These are phyloP conservation scores for Eclectus roratus DNA, from an alignment of 2,113 vertebrate species.

Conservation along the genomic window DNA sequence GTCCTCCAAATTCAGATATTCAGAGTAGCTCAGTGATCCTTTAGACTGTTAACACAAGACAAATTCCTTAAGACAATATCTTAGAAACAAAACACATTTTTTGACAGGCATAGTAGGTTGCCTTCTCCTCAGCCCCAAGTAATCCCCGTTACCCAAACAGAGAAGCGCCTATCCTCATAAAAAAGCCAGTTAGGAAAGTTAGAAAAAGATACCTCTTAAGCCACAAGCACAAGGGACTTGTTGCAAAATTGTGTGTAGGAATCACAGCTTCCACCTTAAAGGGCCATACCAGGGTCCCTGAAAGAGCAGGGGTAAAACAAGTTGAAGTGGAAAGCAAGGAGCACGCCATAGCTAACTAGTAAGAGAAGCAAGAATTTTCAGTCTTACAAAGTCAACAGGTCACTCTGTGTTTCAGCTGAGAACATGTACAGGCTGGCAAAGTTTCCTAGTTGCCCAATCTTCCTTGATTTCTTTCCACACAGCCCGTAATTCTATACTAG, in stretches of 20 bases:
- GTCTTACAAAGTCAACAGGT: not conserved
- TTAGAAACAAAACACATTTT: not conserved
- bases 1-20: not conserved
- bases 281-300: accelerated
- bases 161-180: not conserved
- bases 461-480: constrained; percentile 15
- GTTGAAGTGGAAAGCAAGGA: not conserved
- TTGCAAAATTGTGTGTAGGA: not conserved
- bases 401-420: not conserved
- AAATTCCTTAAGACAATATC: not conserved
- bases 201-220: not conserved
- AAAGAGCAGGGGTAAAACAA: not conserved
- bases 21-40: not conserved
- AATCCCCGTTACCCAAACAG: not conserved
- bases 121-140: not conserved
- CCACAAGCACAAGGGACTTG: accelerated
- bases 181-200: not conserved
- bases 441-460: not conserved
- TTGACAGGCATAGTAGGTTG: not conserved
- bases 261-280: accelerated
- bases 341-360: not conserved
- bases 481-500: not conserved
- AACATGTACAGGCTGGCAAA: not conserved
- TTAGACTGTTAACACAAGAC: not conserved
- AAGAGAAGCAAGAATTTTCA: not conserved